Evolutionary conservation across 2,888 invertebrate genomes (phyloP).

Genomic region (Salticus scenicus): DNA sequence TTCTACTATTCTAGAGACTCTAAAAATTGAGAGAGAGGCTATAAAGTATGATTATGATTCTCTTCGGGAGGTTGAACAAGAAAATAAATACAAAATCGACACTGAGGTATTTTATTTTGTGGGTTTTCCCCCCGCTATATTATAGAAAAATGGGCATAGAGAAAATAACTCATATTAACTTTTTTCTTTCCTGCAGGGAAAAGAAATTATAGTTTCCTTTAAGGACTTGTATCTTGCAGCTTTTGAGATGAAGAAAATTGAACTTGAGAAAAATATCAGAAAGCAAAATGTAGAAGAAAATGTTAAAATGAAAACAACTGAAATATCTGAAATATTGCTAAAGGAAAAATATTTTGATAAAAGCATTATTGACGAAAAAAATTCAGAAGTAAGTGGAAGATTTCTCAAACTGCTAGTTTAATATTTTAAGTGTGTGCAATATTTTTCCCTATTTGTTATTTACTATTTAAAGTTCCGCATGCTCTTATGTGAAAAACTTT

Average conservation of each 20-base stretch:
- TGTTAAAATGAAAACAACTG: conserved; percentile 10
- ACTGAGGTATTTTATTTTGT: background rate
- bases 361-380: too few relatives aligned
- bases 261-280: conserved; percentile 30
- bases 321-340: background rate
- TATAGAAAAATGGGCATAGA: too few relatives aligned
- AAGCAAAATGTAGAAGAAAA: conserved; percentile 26
- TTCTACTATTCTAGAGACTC: conserved; percentile 37
- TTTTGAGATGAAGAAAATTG: conserved; percentile 36
- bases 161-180: background rate
- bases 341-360: background rate
- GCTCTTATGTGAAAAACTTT: too few relatives aligned
- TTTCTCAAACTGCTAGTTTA: too few relatives aligned
- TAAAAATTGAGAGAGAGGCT: conserved; percentile 49
- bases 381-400: too few relatives aligned
- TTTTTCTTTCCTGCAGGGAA: conserved; percentile 3
- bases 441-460: too few relatives aligned
- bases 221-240: conserved; percentile 35
- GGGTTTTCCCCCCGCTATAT: too few relatives aligned
- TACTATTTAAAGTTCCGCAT: too few relatives aligned
- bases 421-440: too few relatives aligned
- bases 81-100: background rate
- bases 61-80: conserved; percentile 9
- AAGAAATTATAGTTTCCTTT: conserved; percentile 36
- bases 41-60: conserved; percentile 27